Base-by-base conservation (phyloP, 2,888 invertebrate genomes). In the Liposcelis brunnea region DNA sequence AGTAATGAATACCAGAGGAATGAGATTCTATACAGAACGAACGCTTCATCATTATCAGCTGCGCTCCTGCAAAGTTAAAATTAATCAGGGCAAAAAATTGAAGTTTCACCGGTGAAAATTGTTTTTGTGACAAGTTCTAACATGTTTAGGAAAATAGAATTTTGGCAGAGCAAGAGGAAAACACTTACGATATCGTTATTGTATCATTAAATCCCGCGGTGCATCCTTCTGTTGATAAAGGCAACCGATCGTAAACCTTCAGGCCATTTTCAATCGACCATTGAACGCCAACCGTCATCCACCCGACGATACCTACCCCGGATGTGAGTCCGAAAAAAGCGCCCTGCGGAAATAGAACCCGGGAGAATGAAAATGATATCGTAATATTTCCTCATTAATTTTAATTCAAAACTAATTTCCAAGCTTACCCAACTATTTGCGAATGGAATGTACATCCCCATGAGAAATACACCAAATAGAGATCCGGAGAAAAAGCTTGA, bases 401-500 rank as follows among this genome's bases (percentile, higher is more conserved):
- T 35, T 7, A 35, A 35, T 35, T 26, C 8, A 26, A 35, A 35
- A 15, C 16, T 15, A 35, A 35, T 15, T 35, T 35, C 14, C 5
- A 35, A 16, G 53, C 56, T 55, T 52, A 62, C 63, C 51, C 50
- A 52, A 16, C 56, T 50, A 52, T 67, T 64, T 18, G 62, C 58
- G 49, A 53, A 57, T 0, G 64, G 64, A 42, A 66, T 57, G 52
- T 60, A 64, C 53, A 68, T 63, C 46, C 67, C 67, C 3, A 68
- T 56, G 21, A 64, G 55, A 52, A 68, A 68, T 4, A 65, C 52
- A 21, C 64, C 66, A 16, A 67, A 57, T 44, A 67, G 56, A 2
- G 66, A 64, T 12, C 66, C 66, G 14, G 64, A 61, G 36, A 64
- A 58, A 49, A 66, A 61, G 31, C 65, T 63, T 46, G 65, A 61